A percentile compares a stretch with the other conserved stretches of the same genome.
Conservation (phyloP, 30 jellyfish, hydroid and myxozoan species). For the Pseudorhiza aurosa region DNA sequence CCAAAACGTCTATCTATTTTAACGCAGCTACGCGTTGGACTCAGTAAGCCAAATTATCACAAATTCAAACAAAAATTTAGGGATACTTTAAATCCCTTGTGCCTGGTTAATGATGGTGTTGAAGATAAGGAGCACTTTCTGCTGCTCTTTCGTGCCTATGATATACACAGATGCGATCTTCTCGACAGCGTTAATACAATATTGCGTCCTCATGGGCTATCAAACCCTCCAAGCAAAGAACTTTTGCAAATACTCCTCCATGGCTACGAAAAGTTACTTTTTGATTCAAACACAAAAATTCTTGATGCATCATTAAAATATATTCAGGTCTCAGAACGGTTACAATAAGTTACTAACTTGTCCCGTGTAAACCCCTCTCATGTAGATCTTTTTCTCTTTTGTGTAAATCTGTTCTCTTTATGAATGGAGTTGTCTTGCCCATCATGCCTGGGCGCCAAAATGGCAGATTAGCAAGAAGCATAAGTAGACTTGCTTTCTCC, state of each 20-base stretch:
- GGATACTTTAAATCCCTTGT: slow-evolving; percentile 24
- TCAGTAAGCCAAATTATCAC: slow-evolving; percentile 31
- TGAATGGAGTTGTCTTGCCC: slow-evolving; percentile 1
- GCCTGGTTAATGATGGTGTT: slow-evolving; percentile 28
- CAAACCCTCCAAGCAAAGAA: not conserved
- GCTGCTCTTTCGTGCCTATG: slow-evolving; percentile 17
- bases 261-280: slow-evolving; percentile 27
- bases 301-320: not conserved
- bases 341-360: not conserved
- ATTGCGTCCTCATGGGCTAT: not conserved
- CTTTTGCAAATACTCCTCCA: not conserved
- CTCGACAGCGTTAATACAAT: not conserved
- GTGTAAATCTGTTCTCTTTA: not conserved
- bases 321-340: not conserved
- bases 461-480: not conserved
- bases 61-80: not conserved
- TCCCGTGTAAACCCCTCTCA: not conserved
- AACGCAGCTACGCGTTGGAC: slow-evolving; percentile 39
- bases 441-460: slow-evolving; percentile 6
- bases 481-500: too few species aligned
- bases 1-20: slow-evolving; percentile 15
- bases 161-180: not conserved
- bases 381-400: not conserved
- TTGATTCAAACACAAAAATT: not conserved
- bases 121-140: slow-evolving; percentile 48